A percentile compares a stretch with the other conserved stretches of the same genome.
These are phyloP conservation scores for Piliocolobus tephrosceles DNA, from an alignment of 2,113 vertebrate species.

Conservation along the genomic window DNA sequence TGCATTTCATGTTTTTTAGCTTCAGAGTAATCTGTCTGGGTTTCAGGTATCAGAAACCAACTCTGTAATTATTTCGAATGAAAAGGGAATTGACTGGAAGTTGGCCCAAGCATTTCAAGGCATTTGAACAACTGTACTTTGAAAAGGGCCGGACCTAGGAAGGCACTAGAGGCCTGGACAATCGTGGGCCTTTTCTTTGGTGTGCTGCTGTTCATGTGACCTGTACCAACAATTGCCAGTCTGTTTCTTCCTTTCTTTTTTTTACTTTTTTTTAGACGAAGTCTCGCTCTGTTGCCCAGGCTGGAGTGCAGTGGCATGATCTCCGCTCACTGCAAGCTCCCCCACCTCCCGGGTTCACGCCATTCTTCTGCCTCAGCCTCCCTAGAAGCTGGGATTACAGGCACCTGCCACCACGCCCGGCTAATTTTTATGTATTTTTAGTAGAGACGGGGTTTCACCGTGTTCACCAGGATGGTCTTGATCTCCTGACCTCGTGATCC, in stretches of 20 bases:
- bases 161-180: background rate
- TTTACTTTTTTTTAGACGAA: no score
- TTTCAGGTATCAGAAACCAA: slow-evolving; percentile 38
- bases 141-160: background rate
- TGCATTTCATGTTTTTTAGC: background rate
- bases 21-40: background rate
- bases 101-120: background rate
- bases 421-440: no score
- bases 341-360: rapidly evolving
- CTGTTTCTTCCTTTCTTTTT: background rate
- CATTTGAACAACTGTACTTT: background rate
- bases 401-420: rapidly evolving
- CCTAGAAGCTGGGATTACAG: no score
- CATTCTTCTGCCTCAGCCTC: no score
- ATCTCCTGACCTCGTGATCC: no score
- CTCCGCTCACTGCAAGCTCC: no score
- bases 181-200: background rate
- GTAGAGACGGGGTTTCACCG: no score
- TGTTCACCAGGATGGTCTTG: no score
- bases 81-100: slow-evolving; percentile 33
- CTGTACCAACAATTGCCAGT: background rate
- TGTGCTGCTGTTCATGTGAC: background rate
- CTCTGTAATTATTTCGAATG: background rate
- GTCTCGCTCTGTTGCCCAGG: no score
- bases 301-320: no score